Conservation (phyloP, 2,797 vertebrate genomes). For the Coendou prehensilis region DNA sequence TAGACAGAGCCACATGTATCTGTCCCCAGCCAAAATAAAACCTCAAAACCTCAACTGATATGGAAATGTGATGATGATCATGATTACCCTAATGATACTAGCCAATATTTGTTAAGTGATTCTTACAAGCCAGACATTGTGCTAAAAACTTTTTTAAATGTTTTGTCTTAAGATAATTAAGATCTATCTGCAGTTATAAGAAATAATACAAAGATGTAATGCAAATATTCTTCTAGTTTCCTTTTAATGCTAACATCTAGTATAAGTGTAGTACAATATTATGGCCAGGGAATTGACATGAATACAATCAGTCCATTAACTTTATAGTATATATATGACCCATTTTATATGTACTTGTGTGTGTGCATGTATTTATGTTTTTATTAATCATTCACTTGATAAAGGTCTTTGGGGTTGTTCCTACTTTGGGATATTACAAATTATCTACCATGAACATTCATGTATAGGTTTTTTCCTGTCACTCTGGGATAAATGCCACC, state of each 20-base stretch:
- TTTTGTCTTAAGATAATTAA: not conserved
- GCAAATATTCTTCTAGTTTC: not conserved
- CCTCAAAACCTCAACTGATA: not conserved
- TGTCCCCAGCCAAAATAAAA: not conserved
- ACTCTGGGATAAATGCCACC: slow-evolving; percentile 23
- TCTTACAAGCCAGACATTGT: not conserved
- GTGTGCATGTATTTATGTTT: not conserved
- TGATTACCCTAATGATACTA: not conserved
- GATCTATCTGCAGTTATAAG: not conserved
- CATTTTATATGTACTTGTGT: not conserved
- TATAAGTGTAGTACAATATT: not conserved
- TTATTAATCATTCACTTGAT: not conserved
- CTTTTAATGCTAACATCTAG: not conserved
- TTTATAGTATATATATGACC: not conserved
- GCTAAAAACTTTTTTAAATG: not conserved
- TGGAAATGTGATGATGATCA: not conserved
- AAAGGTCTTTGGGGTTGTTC: not conserved
- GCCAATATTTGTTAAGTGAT: not conserved
- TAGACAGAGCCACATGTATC: not conserved
- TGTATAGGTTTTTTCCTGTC: not conserved
- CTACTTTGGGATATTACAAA: slow-evolving; percentile 14
- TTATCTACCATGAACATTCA: not conserved
- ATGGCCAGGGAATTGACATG: not conserved
- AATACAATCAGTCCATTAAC: not conserved
- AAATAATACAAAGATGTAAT: not conserved